Conservation (phyloP, 92 coral and sea anemone species). For the Porites lobata region DNA sequence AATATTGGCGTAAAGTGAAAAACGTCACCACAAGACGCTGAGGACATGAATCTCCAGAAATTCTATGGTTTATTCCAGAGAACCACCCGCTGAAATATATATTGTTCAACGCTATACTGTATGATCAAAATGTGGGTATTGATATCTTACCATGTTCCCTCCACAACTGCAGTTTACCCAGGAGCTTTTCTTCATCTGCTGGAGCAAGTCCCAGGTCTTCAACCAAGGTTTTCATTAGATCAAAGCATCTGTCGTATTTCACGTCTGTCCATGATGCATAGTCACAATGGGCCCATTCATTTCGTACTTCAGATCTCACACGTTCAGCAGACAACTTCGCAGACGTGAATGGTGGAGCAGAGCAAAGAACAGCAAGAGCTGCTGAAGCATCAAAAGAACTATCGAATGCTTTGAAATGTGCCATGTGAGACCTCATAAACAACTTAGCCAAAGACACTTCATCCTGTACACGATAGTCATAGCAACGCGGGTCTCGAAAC, state of each 20-base stretch:
- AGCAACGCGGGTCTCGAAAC: conserved; percentile 4
- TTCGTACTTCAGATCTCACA: conserved; percentile 51
- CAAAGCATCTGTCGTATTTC: neutral
- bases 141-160: conserved; percentile 8
- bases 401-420: conserved; percentile 64
- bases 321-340: conserved; percentile 22
- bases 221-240: neutral
- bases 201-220: neutral
- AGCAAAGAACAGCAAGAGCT: conserved; percentile 47
- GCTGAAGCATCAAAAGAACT: conserved; percentile 65
- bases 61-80: too few species aligned
- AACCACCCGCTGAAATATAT: too few species aligned
- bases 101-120: too few species aligned
- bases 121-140: too few species aligned
- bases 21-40: too few species aligned
- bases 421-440: conserved; percentile 68
- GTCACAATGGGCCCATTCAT: conserved; percentile 73
- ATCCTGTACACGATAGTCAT: conserved; percentile 33
- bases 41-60: too few species aligned
- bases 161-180: conserved; percentile 27
- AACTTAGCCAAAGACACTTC: conserved; percentile 60
- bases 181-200: conserved; percentile 4
- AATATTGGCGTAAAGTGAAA: too few species aligned
- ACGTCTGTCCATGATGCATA: conserved; percentile 51
- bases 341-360: conserved; percentile 25